A percentile compares a stretch with the other conserved stretches of the same genome.
These are phyloP conservation scores for Lydus trimaculatus DNA, from an alignment of 2,888 invertebrate species.

Conservation along the genomic window DNA sequence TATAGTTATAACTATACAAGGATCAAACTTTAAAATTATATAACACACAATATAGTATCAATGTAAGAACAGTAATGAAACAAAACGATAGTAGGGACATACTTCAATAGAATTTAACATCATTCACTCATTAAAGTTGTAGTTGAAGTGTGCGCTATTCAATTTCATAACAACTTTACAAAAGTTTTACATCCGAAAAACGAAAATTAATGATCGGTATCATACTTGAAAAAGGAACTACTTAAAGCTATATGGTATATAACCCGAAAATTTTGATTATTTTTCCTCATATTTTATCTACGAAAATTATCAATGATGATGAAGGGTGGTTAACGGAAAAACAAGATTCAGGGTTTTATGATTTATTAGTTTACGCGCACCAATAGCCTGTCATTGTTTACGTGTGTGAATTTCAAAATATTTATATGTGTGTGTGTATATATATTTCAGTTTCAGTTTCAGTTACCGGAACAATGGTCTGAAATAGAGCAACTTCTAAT, in stretches of 20 bases:
- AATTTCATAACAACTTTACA: not conserved
- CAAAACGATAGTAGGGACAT: not conserved
- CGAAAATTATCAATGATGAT: slow-evolving; percentile 2
- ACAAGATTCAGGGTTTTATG: not conserved
- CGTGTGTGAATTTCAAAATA: not conserved
- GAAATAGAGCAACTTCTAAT: not conserved
- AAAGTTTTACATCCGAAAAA: not conserved
- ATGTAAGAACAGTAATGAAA: not conserved
- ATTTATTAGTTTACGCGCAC: slow-evolving; percentile 2
- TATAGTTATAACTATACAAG: slow-evolving; percentile 21
- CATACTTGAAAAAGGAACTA: not conserved
- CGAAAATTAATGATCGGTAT: slow-evolving; percentile 1
- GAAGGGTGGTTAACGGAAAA: not conserved
- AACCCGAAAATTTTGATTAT: not conserved
- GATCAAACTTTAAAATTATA: slow-evolving; percentile 38
- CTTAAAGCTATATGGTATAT: not conserved
- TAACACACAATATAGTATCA: slow-evolving; percentile 28
- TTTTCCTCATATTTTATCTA: not conserved
- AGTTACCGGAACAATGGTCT: slow-evolving; percentile 1
- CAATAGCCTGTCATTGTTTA: slow-evolving; percentile 4
- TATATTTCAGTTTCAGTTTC: not conserved
- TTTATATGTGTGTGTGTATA: not conserved
- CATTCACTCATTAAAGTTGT: not conserved
- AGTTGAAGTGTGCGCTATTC: not conserved
- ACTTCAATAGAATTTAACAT: not conserved